A percentile compares a stretch with the other conserved stretches of the same genome.
These are phyloP conservation scores for Bubalus kerabau DNA, from an alignment of 2,113 vertebrate genomes.

Conservation along the genomic window DNA sequence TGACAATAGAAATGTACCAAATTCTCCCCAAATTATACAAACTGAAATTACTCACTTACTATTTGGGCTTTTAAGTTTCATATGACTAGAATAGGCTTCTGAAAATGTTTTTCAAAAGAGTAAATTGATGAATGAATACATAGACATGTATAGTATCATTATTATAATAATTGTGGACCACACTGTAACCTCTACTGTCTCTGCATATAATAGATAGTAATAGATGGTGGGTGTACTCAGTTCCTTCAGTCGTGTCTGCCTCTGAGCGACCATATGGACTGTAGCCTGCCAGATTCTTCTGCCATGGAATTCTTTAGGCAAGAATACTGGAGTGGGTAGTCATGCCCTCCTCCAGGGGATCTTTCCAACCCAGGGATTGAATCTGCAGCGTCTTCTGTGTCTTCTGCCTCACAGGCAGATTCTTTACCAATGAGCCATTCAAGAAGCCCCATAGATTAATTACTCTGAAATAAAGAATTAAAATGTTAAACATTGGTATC, in stretches of 20 bases:
- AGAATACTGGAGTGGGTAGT: not conserved
- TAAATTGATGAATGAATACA: not conserved
- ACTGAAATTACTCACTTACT: not conserved
- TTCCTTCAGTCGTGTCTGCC: not conserved
- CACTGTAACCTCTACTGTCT: not conserved
- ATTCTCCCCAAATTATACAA: not conserved
- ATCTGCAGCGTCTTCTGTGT: accelerated
- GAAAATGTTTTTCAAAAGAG: not conserved
- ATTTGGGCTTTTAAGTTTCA: not conserved
- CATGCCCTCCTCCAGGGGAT: not conserved
- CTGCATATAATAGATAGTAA: not conserved
- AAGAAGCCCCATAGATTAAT: not conserved
- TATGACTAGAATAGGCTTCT: not conserved
- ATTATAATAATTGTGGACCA: not conserved
- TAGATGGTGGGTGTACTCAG: not conserved
- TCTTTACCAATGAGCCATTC: not conserved
- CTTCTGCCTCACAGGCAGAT: not conserved
- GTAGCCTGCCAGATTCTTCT: not conserved
- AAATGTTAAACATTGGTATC: not conserved
- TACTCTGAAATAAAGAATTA: not conserved
- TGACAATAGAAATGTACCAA: not conserved
- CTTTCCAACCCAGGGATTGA: not conserved
- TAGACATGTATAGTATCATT: not conserved
- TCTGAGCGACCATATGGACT: not conserved
- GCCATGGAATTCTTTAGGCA: not conserved